Evolutionary conservation across 2,888 invertebrate species (phyloP), one percentile per base, ranked within the genome.

Genomic region (Ernsta delagoae): DNA sequence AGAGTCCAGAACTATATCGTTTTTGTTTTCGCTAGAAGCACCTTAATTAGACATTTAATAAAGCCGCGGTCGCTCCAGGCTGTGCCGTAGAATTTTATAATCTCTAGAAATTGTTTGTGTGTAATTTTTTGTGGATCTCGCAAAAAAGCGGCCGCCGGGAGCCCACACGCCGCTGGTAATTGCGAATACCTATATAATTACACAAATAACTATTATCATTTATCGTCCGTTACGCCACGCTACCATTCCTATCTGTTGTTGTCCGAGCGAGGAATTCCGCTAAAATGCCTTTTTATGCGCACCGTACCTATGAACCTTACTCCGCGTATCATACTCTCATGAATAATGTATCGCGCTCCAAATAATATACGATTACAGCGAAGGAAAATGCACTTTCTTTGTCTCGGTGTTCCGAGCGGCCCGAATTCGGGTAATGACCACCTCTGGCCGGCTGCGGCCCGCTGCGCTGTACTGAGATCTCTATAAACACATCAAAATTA

Each of bases 381-480:
- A 78, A 86, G 86, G 89, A 88, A 91, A 89, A 89, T 89, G 89
- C 90, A 89, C 89, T 91, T 90, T 90, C 90, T 91, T 92, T 90
- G 90, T 88, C 81, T 87, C 77, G 76, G 72, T 82, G 83, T 77
- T 77, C 74, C 24, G 50, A 7, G 70, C 70, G 65, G 69, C 77
- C 77, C 79, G 78, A 86, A 86, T 82, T 80, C 82, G 83, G 83
- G 79, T 82, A 84, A 83, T 80, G 82, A 84, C 83, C 86, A 77
- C 72, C 59, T 24, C 16, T 53, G 53, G 5, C 50, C 50, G 12
- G 5, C 11, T 12, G 3, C 64, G 43, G 57, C 48, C 16, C 48
- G 48, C 48, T 45, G 31, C 41, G 36, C 36, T 45, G 31, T 43
- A 12, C 36, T 59, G 60, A 71, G 63, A 70, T 61, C 57, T 59